Percentiles rank a stretch among this genome's conserved stretches.
Evolutionary conservation across 2,888 invertebrate species (phyloP).

Genomic region (Apodemia duryi): DNA sequence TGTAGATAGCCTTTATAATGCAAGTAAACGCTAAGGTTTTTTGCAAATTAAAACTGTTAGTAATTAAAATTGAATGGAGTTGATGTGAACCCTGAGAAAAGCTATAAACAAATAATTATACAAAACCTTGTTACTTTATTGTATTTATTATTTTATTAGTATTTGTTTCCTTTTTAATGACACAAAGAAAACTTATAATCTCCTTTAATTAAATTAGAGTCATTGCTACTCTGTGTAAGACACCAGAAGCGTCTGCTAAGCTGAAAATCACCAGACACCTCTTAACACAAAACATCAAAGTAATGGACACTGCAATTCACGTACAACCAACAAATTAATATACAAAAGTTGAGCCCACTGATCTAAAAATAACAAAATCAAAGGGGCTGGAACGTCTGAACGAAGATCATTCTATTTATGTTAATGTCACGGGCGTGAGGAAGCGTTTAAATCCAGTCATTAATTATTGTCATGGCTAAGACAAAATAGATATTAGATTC

Average conservation of each 20-base stretch:
- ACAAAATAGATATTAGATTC: constrained; percentile 77
- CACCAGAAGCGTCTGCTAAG: constrained; percentile 40
- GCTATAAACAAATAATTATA: too few relatives aligned
- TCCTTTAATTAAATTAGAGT: background rate
- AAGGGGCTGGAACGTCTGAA: constrained; percentile 67
- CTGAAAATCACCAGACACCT: constrained; percentile 69
- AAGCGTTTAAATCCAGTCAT: constrained; percentile 79
- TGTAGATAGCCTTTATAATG: too few relatives aligned
- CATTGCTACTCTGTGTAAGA: constrained; percentile 25
- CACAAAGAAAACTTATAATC: background rate
- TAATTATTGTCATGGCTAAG: constrained; percentile 77
- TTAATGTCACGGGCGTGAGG: constrained; percentile 80
- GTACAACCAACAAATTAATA: constrained; percentile 70
- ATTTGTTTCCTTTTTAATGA: background rate
- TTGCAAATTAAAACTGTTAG: too few relatives aligned
- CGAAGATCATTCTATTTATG: constrained; percentile 77
- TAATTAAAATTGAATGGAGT: too few relatives aligned
- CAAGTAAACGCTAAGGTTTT: too few relatives aligned
- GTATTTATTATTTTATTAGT: too few relatives aligned
- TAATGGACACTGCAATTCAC: constrained; percentile 53
- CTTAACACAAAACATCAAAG: constrained; percentile 74
- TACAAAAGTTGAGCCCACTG: constrained; percentile 62
- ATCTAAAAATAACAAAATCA: constrained; percentile 76
- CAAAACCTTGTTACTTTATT: too few relatives aligned
- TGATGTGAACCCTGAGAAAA: too few relatives aligned